A percentile compares a stretch with the other conserved stretches of the same genome.
Evolutionary conservation across 2,888 invertebrate genomes (phyloP).

Genomic region (Drosophila mercatorum): DNA sequence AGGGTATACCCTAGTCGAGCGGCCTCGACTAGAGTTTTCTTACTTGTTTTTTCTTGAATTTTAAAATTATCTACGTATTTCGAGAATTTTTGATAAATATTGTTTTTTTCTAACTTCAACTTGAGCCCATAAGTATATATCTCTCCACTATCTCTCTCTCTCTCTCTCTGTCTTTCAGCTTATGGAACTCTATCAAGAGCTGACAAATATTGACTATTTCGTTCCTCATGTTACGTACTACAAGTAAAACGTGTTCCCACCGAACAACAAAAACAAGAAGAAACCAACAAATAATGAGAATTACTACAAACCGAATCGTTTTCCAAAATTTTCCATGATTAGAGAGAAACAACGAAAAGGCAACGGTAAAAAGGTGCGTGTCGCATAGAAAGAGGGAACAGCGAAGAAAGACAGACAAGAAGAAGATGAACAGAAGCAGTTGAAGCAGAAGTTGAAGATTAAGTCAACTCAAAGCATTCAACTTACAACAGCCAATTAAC

Average conservation of each 20-base stretch:
- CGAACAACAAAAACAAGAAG: no score
- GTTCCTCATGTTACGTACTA: constrained; percentile 11
- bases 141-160: no score
- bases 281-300: background rate
- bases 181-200: constrained; percentile 27
- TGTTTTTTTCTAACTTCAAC: background rate
- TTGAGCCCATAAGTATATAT: constrained; percentile 8
- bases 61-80: background rate
- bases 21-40: no score
- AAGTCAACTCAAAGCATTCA: constrained; percentile 37
- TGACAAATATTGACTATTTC: constrained; percentile 38
- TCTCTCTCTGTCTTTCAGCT: constrained; percentile 1
- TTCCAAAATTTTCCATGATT: constrained; percentile 55
- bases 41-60: no score
- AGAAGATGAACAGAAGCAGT: background rate
- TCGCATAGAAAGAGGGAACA: constrained; percentile 13
- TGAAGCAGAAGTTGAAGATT: constrained; percentile 17
- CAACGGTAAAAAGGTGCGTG: constrained; percentile 35
- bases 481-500: constrained; percentile 43
- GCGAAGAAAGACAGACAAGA: background rate
- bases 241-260: constrained; percentile 56
- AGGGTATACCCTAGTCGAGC: no score
- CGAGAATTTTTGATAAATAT: background rate
- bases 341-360: constrained; percentile 8
- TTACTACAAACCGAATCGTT: constrained; percentile 30